A percentile compares a stretch with the other conserved stretches of the same genome.
phyloP scores from a whole-genome alignment of 2,888 invertebrate species.

The Stenchaetothrips biformis region DNA sequence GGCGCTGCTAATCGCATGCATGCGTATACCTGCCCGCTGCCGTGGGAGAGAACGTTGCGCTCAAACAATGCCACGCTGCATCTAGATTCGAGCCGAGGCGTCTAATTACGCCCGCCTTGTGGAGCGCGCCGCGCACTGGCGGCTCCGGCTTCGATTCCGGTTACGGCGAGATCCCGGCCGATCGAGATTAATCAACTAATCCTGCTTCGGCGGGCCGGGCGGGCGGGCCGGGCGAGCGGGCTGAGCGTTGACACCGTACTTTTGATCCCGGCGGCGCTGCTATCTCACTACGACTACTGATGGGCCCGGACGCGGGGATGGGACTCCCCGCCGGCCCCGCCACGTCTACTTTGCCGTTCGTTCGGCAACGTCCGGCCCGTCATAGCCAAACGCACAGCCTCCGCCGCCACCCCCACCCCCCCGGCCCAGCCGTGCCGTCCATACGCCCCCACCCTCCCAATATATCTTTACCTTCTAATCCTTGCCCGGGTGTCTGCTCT shows the following conservation, averaged over 20 bases:
- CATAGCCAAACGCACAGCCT: background rate
- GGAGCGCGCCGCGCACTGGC: too few species aligned
- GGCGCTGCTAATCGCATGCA: too few species aligned
- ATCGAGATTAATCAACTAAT: too few species aligned
- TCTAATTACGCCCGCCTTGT: too few species aligned
- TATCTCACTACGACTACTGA: background rate
- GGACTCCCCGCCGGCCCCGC: background rate
- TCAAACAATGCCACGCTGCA: too few species aligned
- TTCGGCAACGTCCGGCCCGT: background rate
- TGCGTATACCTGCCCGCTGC: background rate
- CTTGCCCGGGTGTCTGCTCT: conserved; percentile 21
- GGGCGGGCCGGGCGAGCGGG: too few species aligned
- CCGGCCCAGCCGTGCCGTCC: background rate
- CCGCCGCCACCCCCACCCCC: background rate
- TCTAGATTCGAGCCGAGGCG: too few species aligned
- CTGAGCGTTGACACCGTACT: too few species aligned
- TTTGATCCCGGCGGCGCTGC: too few species aligned
- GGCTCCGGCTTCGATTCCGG: too few species aligned
- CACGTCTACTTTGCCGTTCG: background rate
- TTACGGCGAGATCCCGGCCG: too few species aligned
- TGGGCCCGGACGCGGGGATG: background rate
- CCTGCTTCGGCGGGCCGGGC: too few species aligned
- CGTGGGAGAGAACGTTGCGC: conserved; percentile 17
- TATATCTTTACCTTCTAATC: conserved; percentile 25
- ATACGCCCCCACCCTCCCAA: conserved; percentile 19